These are phyloP conservation scores for Rhadinocentrus ornatus DNA, from an alignment of 2,797 vertebrate genomes.

Conservation along the genomic window DNA sequence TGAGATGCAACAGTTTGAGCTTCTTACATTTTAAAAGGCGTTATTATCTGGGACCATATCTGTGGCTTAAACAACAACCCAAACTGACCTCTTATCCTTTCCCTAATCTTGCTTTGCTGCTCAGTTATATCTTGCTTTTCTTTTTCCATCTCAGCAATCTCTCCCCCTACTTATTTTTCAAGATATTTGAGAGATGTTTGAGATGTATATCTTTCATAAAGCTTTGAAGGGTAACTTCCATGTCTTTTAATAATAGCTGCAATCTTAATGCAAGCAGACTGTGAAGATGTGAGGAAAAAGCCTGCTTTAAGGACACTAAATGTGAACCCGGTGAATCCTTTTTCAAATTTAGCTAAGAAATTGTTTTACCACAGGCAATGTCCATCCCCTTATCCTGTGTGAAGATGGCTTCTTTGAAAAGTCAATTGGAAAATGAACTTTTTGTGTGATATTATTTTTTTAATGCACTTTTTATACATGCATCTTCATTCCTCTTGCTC, in stretches of 20 bases:
- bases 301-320: conserved; percentile 17
- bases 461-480: not conserved
- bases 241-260: conserved; percentile 50
- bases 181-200: conserved; percentile 44
- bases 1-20: conserved; percentile 23
- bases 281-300: conserved; percentile 34
- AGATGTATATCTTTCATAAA: conserved; percentile 35
- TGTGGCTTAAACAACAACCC: conserved; percentile 22
- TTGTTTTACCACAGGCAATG: conserved; percentile 34
- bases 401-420: conserved; percentile 6
- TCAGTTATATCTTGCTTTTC: conserved; percentile 35
- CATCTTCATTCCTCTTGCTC: not conserved
- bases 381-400: conserved; percentile 34
- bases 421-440: conserved; percentile 34
- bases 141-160: conserved; percentile 26
- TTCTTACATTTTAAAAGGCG: conserved; percentile 14
- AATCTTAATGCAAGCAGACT: conserved; percentile 40
- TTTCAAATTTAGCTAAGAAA: conserved; percentile 50
- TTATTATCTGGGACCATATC: conserved; percentile 28
- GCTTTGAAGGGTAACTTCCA: conserved; percentile 42
- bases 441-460: conserved; percentile 3
- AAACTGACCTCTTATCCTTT: conserved; percentile 14
- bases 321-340: conserved; percentile 42
- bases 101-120: conserved; percentile 17
- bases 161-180: not conserved